phyloP scores from a whole-genome alignment of 2,888 invertebrate species.

The Colletes collaris region DNA sequence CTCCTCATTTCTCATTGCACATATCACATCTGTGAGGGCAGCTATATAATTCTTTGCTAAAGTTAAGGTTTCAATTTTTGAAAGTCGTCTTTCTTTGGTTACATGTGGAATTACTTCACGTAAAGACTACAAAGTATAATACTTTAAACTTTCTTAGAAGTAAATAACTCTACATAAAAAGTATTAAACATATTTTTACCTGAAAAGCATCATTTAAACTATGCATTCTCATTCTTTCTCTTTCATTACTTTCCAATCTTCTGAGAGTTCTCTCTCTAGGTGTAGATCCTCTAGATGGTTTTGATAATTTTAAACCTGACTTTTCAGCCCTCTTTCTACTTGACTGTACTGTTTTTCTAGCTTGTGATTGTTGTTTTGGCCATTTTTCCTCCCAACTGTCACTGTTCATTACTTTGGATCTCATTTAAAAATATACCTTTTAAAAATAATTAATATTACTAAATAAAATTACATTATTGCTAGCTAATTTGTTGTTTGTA shows the following conservation, averaged over 20 bases:
- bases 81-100: constrained; percentile 89
- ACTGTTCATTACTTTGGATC: constrained; percentile 73
- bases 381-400: constrained; percentile 72
- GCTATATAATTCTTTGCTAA: constrained; percentile 93
- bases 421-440: constrained; percentile 62
- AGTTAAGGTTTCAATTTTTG: constrained; percentile 92
- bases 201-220: constrained; percentile 91
- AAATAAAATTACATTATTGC: background rate
- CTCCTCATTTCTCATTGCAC: constrained; percentile 89
- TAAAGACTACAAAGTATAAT: constrained; percentile 84
- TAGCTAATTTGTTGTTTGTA: background rate
- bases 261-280: constrained; percentile 88
- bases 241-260: constrained; percentile 90
- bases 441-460: constrained; percentile 5
- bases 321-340: constrained; percentile 66
- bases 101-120: constrained; percentile 92
- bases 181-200: constrained; percentile 81
- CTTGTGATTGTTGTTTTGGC: constrained; percentile 58
- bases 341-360: constrained; percentile 58
- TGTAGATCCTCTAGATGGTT: constrained; percentile 68
- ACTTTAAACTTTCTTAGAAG: constrained; percentile 3
- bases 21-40: constrained; percentile 91
- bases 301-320: constrained; percentile 68
- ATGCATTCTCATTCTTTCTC: constrained; percentile 92
- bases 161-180: background rate